Base-by-base conservation (phyloP, 2,797 vertebrate genomes). In the Amazona ochrocephala region DNA sequence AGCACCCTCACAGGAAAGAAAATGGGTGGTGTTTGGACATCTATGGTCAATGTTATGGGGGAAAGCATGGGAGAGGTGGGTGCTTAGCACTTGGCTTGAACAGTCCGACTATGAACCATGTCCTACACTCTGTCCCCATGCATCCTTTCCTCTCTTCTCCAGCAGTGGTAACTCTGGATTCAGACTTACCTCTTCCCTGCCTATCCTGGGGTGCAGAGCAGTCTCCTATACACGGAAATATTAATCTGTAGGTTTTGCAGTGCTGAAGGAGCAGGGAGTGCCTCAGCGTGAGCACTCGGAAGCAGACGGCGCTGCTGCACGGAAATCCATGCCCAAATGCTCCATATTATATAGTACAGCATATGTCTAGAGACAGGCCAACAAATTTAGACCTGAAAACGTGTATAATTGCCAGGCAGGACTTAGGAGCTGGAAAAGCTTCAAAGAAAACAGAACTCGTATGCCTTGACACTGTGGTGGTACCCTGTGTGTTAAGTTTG, bases 281-380 rank as follows among this genome's bases (percentile, higher is more conserved):
- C 32, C 84, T 13, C 90, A 92, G 87, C 42, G 0, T 53, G 89
- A 84, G 77, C 4, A 2, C 92, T 91, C 0, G 3, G 84, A 87
- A 92, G 89, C 84, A 85, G 92, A 85, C 76, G 53, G 81, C 0
- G 5, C 87, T 87, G 64, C 95, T 62, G 76, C 79, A 41, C 0
- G 17, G 84, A 50, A 87, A 70, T 72, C 73, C 7, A 22, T 84
- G 72, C 94, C 91, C 84, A 88, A 93, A 78, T 68, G 73, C 87
- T 92, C 94, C 86, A 18, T 87, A 92, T 86, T 80, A 12, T 60
- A 81, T 45, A 71, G 0, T 90, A 66, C 79, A 92, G 85, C 85
- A 81, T 80, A 72, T 87, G 93, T 65, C 84, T 95, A 91, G 91
- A 96, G 95, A 84, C 93, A 93, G 95, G 87, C 82, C 84, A 88